Conservation (phyloP, 2,888 invertebrate species). For the Nemurella pictetii region DNA sequence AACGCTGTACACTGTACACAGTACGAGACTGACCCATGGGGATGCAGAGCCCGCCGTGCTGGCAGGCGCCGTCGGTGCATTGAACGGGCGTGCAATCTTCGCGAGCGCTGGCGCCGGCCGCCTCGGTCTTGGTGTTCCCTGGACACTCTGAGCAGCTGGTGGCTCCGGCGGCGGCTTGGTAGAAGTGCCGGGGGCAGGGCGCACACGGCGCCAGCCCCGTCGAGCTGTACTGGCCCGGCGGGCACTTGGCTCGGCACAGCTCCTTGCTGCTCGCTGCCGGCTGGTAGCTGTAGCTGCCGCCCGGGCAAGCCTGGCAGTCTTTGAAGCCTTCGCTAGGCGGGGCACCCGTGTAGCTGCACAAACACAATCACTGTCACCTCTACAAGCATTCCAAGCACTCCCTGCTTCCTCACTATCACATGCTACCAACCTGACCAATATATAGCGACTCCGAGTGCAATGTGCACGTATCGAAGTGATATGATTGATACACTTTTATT, state of each 20-base stretch:
- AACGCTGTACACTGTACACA: too few relatives aligned
- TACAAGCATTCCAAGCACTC: too few relatives aligned
- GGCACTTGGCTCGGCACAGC: constrained; percentile 84
- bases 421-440: too few relatives aligned
- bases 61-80: constrained; percentile 85
- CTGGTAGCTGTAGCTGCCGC: constrained; percentile 86
- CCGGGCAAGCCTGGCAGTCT: constrained; percentile 91
- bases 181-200: constrained; percentile 89
- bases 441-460: too few relatives aligned
- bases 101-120: constrained; percentile 74
- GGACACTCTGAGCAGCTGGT: constrained; percentile 89
- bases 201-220: constrained; percentile 94
- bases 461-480: too few relatives aligned
- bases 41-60: constrained; percentile 88
- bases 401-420: too few relatives aligned
- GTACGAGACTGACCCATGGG: constrained; percentile 70
- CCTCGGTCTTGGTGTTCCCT: constrained; percentile 84
- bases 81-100: constrained; percentile 87
- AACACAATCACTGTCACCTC: too few relatives aligned
- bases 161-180: constrained; percentile 82
- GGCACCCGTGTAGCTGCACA: constrained; percentile 64
- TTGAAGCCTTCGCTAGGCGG: constrained; percentile 90
- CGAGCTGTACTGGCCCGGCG: constrained; percentile 86
- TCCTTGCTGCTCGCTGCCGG: constrained; percentile 85
- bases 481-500: too few relatives aligned